These are phyloP conservation scores for Conger conger DNA, from an alignment of 2,113 vertebrate species.

Conservation along the genomic window DNA sequence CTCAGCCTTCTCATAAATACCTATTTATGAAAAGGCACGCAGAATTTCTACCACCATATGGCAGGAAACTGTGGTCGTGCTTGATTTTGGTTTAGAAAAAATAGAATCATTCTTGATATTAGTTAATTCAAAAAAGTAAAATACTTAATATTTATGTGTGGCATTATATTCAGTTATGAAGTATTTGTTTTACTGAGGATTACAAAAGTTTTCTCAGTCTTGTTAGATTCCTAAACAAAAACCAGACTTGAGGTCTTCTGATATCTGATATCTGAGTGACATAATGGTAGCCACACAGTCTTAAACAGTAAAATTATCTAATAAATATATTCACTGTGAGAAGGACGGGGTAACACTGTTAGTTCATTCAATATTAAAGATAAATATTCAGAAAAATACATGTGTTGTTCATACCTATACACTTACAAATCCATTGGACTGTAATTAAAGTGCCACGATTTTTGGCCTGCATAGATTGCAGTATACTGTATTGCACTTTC, in stretches of 20 bases:
- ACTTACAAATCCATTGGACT: slow-evolving; percentile 71
- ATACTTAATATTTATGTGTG: slow-evolving; percentile 52
- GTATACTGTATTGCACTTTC: slow-evolving; percentile 74
- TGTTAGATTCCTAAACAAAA: slow-evolving; percentile 54
- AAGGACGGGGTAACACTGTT: slow-evolving; percentile 62
- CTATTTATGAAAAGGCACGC: slow-evolving; percentile 69
- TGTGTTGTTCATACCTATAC: slow-evolving; percentile 70
- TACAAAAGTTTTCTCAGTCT: slow-evolving; percentile 66
- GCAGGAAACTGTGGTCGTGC: slow-evolving; percentile 71
- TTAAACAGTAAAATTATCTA: slow-evolving; percentile 53
- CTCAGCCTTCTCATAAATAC: slow-evolving; percentile 69
- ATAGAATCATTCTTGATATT: slow-evolving; percentile 69
- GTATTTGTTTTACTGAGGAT: slow-evolving; percentile 47
- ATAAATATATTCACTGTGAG: slow-evolving; percentile 56
- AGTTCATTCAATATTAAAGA: slow-evolving; percentile 67
- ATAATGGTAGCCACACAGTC: slow-evolving; percentile 47
- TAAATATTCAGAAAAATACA: slow-evolving; percentile 76
- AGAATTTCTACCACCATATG: slow-evolving; percentile 70
- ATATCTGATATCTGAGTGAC: slow-evolving; percentile 47
- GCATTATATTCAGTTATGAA: slow-evolving; percentile 49
- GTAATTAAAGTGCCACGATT: slow-evolving; percentile 77
- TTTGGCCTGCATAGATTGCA: slow-evolving; percentile 81
- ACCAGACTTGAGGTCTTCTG: slow-evolving; percentile 54
- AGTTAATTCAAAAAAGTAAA: slow-evolving; percentile 66
- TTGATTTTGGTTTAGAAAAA: slow-evolving; percentile 76